Base-by-base conservation (phyloP, 2,888 invertebrate species). In the Labia minor region DNA sequence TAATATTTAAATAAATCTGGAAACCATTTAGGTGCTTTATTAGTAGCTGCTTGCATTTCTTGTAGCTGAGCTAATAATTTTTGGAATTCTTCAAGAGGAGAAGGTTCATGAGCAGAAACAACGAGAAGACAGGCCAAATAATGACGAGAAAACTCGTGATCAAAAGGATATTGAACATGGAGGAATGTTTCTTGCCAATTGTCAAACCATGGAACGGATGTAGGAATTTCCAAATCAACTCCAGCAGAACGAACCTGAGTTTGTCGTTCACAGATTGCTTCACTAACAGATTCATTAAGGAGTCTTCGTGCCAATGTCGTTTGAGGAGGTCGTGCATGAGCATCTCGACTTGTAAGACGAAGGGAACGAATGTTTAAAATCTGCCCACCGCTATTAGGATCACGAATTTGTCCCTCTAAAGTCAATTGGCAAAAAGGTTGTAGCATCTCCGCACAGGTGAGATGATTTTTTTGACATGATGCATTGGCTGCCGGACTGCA, bases 71-170 rank as follows among this genome's bases (percentile, higher is more conserved):
- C 49, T 49, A 14, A 11, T 11, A 49, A 16, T 49, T 49, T 49
- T 49, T 49, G 49, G 14, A 49, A 49, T 14, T 49, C 16, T 49
- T 63, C 26, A 66, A 63, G 66, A 37, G 49, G 64, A 37, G 86
- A 86, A 0, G 86, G 83, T 77, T 90, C 90, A 33, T 82, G 79
- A 33, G 88, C 85, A 19, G 88, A 86, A 19, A 86, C 82, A 14
- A 90, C 87, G 73, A 92, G 83, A 74, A 92, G 84, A 76, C 93
- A 93, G 14, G 89, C 89, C 66, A 93, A 76, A 74, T 90, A 89
- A 77, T 94, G 93, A 74, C 91, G 90, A 0, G 95, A 90, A 75
- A 95, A 98, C 79, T 99, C 99, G 81, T 98, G 97, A 75, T 98
- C 97, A 2, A 90, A 89, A 18, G 92, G 91, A 76, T 89, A 91